Percentiles rank a stretch among this genome's conserved stretches.
phyloP scores from a whole-genome alignment of 2,113 vertebrate genomes.

The Laticauda colubrina region DNA sequence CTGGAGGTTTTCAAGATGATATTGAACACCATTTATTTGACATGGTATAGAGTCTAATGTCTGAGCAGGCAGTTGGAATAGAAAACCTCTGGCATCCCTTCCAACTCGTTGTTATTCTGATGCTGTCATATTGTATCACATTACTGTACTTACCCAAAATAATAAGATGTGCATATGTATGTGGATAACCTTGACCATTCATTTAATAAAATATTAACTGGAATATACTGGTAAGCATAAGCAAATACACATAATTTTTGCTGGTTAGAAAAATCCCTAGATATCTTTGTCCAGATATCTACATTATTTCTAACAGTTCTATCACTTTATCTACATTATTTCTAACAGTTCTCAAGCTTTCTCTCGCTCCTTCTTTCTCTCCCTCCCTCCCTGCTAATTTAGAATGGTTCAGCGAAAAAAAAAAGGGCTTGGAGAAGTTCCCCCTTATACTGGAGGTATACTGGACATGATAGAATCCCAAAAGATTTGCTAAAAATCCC shows the following conservation, averaged over 20 bases:
- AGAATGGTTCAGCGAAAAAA: background rate
- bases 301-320: background rate
- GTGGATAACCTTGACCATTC: background rate
- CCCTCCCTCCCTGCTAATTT: background rate
- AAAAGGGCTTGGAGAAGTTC: background rate
- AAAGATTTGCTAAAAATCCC: background rate
- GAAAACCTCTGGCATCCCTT: background rate
- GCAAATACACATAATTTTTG: background rate
- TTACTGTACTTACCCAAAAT: conserved; percentile 42
- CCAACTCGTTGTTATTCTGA: background rate
- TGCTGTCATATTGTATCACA: conserved; percentile 11
- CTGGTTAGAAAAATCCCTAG: background rate
- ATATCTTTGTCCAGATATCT: background rate
- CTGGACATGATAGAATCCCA: background rate
- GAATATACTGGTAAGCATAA: background rate
- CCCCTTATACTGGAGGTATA: background rate
- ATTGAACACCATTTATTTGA: background rate
- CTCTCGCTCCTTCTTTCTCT: too few relatives aligned
- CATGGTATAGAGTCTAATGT: background rate
- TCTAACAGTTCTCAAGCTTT: too few relatives aligned
- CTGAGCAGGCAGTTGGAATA: background rate
- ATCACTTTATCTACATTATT: background rate
- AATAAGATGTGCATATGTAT: conserved; percentile 21
- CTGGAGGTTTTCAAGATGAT: background rate
- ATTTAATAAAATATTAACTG: background rate